Base-by-base conservation (phyloP, 1,140 invertebrate species). In the Scaptodrosophila lebanonensis region DNA sequence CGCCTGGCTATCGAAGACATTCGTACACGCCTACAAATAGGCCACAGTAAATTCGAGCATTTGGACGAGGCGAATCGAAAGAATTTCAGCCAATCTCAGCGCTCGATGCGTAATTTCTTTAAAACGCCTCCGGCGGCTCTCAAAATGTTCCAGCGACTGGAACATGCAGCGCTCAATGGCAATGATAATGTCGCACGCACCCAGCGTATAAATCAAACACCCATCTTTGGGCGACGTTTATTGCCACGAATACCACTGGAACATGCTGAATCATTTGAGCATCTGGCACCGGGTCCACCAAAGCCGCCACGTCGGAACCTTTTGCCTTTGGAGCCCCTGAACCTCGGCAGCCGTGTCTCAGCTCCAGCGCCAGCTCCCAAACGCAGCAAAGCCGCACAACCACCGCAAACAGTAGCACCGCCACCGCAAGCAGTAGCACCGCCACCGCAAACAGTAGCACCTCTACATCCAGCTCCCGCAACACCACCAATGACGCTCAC, bases 141-240 rank as follows among this genome's bases (percentile, higher is more conserved):
- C 0, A 85, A 85, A 51, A 86, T 86, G 84, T 85, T 86, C 32
- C 79, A 84, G 35, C 68, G 79, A 4, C 45, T 84, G 7, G 72
- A 86, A 56, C 63, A 83, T 11, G 77, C 76, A 42, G 77, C 76
- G 3, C 33, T 66, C 0, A 69, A 76, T 18, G 60, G 54, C 7
- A 49, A 49, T 22, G 33, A 42, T 25, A 38, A 29, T 47, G 1
- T 44, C 53, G 29, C 40, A 2, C 50, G 39, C n/a, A 62, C 75
- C 0, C 76, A 83, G 57, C 77, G 85, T 49, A 79, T 86, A 13
- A 86, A 86, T 76, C 85, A 86, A 47, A 86, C 85, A 3, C 85
- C 85, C 0, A 85, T 86, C 11, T 85, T 86, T 52, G 85, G 76
- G 0, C 50, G 85, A 0, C 48, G 63, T 1, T 66, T 72, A 44